phyloP scores from a whole-genome alignment of 2,113 vertebrate genomes.

The Australoheros scitulus region DNA sequence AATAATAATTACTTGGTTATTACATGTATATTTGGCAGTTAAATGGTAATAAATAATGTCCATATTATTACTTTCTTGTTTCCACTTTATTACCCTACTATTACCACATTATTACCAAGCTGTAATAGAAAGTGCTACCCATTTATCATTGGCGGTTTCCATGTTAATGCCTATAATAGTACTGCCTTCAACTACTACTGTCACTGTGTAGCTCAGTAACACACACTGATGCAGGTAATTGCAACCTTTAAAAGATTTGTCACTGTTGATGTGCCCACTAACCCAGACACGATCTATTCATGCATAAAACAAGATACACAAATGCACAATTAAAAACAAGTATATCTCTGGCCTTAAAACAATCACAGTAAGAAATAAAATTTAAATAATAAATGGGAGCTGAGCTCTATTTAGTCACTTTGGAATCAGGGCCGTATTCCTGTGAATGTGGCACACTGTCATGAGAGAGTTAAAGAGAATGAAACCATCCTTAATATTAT shows the following conservation, averaged over 20 bases:
- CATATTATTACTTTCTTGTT: background rate
- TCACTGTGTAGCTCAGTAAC: background rate
- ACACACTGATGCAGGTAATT: background rate
- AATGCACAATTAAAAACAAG: background rate
- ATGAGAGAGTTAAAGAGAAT: background rate
- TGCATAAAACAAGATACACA: background rate
- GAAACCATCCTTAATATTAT: slow-evolving; percentile 9
- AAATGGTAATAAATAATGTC: background rate
- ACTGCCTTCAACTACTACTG: background rate
- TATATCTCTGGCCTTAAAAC: background rate
- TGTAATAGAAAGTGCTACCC: background rate
- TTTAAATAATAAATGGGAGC: slow-evolving; percentile 7
- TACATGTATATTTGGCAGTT: background rate
- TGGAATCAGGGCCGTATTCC: background rate
- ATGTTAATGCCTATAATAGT: too few relatives aligned
- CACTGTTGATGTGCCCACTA: background rate
- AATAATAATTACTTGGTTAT: background rate
- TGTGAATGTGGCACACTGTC: background rate
- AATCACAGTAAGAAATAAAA: background rate
- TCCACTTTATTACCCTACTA: background rate
- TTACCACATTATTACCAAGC: background rate
- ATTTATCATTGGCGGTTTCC: background rate
- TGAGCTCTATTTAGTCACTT: background rate
- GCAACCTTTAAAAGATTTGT: background rate
- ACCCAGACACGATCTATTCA: background rate